Percentiles rank a stretch among this genome's conserved stretches.
Conservation (phyloP, 2,888 invertebrate genomes). For the Syrphus vitripennis region DNA sequence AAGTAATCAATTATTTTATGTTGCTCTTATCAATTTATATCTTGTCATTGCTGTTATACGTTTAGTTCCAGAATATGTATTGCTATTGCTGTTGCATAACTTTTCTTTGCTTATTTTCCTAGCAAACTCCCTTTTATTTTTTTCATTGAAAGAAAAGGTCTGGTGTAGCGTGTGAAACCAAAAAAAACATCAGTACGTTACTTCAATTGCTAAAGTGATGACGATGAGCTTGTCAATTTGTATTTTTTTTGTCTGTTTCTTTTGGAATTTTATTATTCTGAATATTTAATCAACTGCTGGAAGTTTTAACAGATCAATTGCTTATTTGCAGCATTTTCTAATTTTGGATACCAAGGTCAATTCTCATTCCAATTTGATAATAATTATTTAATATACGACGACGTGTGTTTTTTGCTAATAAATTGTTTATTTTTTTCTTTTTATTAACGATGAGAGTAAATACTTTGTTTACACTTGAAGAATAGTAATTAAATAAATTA, state of each 20-base stretch:
- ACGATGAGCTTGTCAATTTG: too few species aligned
- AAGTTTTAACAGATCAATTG: background rate
- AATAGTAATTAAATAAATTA: background rate
- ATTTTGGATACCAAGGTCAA: background rate
- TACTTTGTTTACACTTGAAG: background rate
- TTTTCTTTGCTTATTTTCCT: too few species aligned
- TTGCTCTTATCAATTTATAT: too few species aligned
- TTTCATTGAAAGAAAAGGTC: too few species aligned
- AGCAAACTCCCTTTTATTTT: too few species aligned
- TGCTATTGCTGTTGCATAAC: too few species aligned
- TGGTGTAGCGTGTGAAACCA: too few species aligned
- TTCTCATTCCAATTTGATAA: background rate
- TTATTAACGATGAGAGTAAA: background rate
- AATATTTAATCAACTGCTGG: constrained; percentile 1
- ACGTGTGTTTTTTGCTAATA: background rate
- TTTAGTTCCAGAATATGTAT: too few species aligned
- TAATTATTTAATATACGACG: background rate
- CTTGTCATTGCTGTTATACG: too few species aligned
- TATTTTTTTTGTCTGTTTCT: background rate
- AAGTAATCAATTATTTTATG: too few species aligned
- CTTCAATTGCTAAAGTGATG: too few species aligned
- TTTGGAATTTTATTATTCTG: background rate
- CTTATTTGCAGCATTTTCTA: background rate
- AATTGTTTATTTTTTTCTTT: background rate
- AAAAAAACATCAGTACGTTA: too few species aligned